Base-by-base conservation (phyloP, 2,888 invertebrate species). In the Synanthedon andrenaeformis region DNA sequence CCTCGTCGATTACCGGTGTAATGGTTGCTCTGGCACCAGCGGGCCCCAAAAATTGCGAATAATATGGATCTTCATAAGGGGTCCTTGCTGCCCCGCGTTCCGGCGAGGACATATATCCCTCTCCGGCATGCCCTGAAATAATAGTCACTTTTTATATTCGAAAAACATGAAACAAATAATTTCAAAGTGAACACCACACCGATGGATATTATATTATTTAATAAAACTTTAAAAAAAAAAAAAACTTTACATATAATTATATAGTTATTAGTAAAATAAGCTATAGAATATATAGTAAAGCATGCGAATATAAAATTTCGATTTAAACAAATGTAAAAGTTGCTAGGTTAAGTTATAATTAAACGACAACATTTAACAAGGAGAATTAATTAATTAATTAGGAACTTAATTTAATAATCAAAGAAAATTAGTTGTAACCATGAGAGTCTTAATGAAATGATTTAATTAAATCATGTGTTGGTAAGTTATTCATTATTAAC, bases 1-100 rank as follows among this genome's bases (percentile, higher is more conserved):
- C 96, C 76, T 96, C 96, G 70, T 97, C 97, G 62, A 97, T 96
- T 55, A 96, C 93, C 4, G 97, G 96, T 6, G 96, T 95, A 57
- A 96, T 95, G 51, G 89, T 89, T 3, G 90, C 82, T 41, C 90
- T 76, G 5, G 91, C 92, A 5, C 92, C 91, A 5, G 93, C 91
- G 42, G 93, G 81, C 0, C 91, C 89, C 17, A 91, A 81, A 72
- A 93, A 96, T 71, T 94, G 94, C 52, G 94, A 91, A 69, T 95
- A 96, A 80, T 95, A 96, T 0, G 95, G 95, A 68, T 96, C 96
- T 71, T 96, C 96, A 67, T 95, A 96, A 12, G 92, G 91, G 52
- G 90, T 89, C 23, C 94, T 88, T 19, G 92, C 87, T 4, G 91
- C 90, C 51, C 91, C 90, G 57, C 95, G 89, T 72, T 96, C 96